Evolutionary conservation across 2,113 vertebrate species (phyloP), one percentile per base, ranked within the genome.

Genomic region (Labrus mixtus): DNA sequence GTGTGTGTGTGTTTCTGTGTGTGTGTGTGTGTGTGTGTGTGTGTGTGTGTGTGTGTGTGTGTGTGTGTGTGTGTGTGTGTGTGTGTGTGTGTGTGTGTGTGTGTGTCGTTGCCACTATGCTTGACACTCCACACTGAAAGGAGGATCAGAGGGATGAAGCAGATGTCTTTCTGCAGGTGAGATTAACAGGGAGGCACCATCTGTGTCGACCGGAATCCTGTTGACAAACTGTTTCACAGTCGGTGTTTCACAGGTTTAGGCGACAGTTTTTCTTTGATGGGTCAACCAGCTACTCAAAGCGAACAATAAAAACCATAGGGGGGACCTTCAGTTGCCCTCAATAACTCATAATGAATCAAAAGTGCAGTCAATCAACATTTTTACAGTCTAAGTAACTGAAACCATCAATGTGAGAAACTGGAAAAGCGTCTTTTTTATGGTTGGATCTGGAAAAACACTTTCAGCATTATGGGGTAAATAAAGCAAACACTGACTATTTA

Each of bases 81-180:
- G 20, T 48, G 25, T 33, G 29, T 33, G 29, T 33, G 29, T 33
- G 9, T 59, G 54, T 50, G 11, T 59, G 37, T 58, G 50, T 66
- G 37, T 55, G 48, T 37, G 25, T 48, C 37, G 61, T 23, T 67
- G 57, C 45, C 9, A 45, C 20, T 3, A 19, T 56, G 36, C 15
- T 17, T 58, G 62, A 51, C 36, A 63, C 37, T 50, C 51, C 55
- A 51, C 17, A 73, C 51, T 71, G 73, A 80, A 74, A 19, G 41
- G 29, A 82, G 70, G 78, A 89, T 89, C 87, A 87, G 79, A 87
- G 79, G 73, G 59, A 78, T 61, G 61, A 65, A 76, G 73, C 87
- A 87, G 87, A 80, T 84, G 87, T 80, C 71, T 79, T 75, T 71
- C 54, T 72, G 79, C 79, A 89, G 79, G 76, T 78, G 70, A 74